These are phyloP conservation scores for Pampusana beccarii DNA, from an alignment of 2,113 vertebrate species.

Conservation along the genomic window DNA sequence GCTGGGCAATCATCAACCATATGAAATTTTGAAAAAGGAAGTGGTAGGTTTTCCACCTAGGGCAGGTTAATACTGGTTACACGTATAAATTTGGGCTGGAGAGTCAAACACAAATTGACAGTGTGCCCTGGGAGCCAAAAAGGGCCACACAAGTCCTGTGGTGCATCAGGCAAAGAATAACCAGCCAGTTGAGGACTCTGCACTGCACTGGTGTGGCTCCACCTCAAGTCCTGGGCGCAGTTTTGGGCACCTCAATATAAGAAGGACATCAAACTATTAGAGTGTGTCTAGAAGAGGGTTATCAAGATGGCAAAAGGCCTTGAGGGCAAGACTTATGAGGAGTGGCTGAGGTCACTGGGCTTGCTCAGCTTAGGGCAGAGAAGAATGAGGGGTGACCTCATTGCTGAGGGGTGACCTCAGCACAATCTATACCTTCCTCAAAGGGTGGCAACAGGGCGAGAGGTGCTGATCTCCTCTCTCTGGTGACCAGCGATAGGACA, in stretches of 20 bases:
- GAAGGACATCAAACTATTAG: not conserved
- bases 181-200: rapidly evolving
- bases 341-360: not conserved
- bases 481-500: rapidly evolving
- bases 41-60: not conserved
- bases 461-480: not conserved
- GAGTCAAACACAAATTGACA: not conserved
- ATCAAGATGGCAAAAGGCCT: not conserved
- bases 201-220: too few species aligned
- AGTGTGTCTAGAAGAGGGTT: not conserved
- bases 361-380: not conserved
- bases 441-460: rapidly evolving
- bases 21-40: not conserved
- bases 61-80: not conserved
- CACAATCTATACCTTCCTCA: rapidly evolving
- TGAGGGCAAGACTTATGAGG: rapidly evolving
- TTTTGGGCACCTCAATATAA: not conserved
- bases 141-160: rapidly evolving
- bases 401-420: not conserved
- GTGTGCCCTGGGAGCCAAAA: not conserved
- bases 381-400: not conserved
- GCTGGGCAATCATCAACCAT: rapidly evolving
- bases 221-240: rapidly evolving
- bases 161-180: not conserved
- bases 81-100: not conserved